Conservation (phyloP, 1,140 invertebrate genomes). For the Drosophila repleta region DNA sequence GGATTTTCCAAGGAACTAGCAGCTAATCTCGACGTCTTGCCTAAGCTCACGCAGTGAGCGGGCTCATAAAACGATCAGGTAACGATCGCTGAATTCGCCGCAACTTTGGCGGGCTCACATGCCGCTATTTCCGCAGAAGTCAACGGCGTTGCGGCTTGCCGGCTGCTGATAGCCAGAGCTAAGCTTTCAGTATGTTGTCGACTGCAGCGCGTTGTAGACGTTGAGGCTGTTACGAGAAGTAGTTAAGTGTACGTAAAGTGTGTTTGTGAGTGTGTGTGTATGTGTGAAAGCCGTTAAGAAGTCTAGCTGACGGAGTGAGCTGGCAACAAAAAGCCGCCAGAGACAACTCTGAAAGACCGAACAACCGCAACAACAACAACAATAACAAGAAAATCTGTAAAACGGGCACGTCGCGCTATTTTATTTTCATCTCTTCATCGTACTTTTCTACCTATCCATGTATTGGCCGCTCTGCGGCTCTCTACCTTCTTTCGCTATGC, state of each 20-base stretch:
- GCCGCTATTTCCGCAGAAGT: slow-evolving; percentile 34
- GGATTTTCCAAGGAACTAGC: slow-evolving; percentile 50
- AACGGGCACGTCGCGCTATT: slow-evolving; percentile 74
- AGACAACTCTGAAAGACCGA: slow-evolving; percentile 24
- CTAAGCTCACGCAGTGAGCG: slow-evolving; percentile 33
- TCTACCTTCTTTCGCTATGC: slow-evolving; percentile 66
- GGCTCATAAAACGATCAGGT: slow-evolving; percentile 25
- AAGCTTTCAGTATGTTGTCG: slow-evolving; percentile 69
- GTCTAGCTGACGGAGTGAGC: slow-evolving; percentile 45
- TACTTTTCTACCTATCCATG: slow-evolving; percentile 67
- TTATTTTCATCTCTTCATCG: slow-evolving; percentile 70
- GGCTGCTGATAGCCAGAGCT: slow-evolving; percentile 34
- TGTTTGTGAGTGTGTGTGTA: slow-evolving; percentile 11
- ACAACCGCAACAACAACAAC: not conserved
- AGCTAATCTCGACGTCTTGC: slow-evolving; percentile 44
- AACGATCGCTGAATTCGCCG: slow-evolving; percentile 47
- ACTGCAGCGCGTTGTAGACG: slow-evolving; percentile 71
- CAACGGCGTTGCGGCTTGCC: slow-evolving; percentile 50
- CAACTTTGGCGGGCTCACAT: slow-evolving; percentile 28
- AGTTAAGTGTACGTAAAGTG: slow-evolving; percentile 48
- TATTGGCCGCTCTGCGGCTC: slow-evolving; percentile 49
- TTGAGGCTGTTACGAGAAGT: slow-evolving; percentile 41
- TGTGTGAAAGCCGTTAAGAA: slow-evolving; percentile 77
- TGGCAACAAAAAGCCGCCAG: slow-evolving; percentile 22
- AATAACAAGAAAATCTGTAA: slow-evolving; percentile 67